These are phyloP conservation scores for Myotis findleyi DNA, from an alignment of 2,797 vertebrate species.

Conservation along the genomic window DNA sequence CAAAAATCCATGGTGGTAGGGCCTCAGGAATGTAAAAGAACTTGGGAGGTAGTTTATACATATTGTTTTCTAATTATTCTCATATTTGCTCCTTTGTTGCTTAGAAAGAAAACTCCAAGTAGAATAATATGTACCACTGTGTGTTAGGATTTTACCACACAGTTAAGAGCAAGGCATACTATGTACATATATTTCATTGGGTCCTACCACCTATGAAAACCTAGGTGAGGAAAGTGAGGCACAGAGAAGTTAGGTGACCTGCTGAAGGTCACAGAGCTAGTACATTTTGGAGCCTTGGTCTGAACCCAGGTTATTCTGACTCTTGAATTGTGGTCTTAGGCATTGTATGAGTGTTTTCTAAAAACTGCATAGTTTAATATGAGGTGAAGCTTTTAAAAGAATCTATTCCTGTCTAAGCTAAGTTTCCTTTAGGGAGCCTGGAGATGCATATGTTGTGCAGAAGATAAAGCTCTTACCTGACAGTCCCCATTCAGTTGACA, in stretches of 20 bases:
- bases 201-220: not conserved
- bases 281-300: not conserved
- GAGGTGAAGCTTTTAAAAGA: not conserved
- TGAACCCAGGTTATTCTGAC: not conserved
- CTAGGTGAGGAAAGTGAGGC: not conserved
- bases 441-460: not conserved
- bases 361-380: not conserved
- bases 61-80: slow-evolving; percentile 41
- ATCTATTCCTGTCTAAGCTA: not conserved
- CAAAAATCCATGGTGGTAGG: not conserved
- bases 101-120: slow-evolving; percentile 47
- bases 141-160: not conserved
- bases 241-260: not conserved
- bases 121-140: not conserved
- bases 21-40: not conserved
- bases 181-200: not conserved
- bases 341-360: not conserved
- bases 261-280: not conserved
- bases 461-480: slow-evolving; percentile 43
- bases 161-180: not conserved
- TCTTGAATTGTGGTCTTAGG: not conserved
- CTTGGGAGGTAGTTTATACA: not conserved
- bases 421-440: not conserved
- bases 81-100: slow-evolving; percentile 1
- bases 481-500: not conserved